phyloP scores from a whole-genome alignment of 2,888 invertebrate species.

The Pharmacophagus antenor region DNA sequence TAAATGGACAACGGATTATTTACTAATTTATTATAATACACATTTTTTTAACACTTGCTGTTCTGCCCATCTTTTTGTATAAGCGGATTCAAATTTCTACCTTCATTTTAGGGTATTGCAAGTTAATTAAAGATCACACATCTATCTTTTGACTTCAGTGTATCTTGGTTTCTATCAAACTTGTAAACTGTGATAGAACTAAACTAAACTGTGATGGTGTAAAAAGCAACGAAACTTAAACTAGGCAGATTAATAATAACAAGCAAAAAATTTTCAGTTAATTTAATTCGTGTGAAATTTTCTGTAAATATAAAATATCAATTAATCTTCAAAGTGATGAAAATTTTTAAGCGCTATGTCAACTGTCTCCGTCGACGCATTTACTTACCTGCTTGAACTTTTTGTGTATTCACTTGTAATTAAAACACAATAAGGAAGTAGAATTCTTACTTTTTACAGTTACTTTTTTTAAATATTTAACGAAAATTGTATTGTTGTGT shows the following conservation, averaged over 20 bases:
- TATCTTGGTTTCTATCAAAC: too few relatives aligned
- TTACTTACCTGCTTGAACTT: conserved; percentile 9
- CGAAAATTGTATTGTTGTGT: background rate
- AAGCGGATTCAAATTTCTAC: too few relatives aligned
- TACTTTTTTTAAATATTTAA: conserved; percentile 1
- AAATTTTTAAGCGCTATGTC: background rate
- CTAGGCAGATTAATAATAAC: too few relatives aligned
- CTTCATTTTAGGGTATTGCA: too few relatives aligned
- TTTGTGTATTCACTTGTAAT: conserved; percentile 8
- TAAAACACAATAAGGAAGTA: conserved; percentile 5
- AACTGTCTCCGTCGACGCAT: background rate
- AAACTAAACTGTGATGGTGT: too few relatives aligned
- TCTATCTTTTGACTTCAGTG: too few relatives aligned
- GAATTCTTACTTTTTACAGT: background rate
- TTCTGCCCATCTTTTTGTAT: background rate
- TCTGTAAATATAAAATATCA: background rate
- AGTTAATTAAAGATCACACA: too few relatives aligned
- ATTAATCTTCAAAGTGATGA: background rate
- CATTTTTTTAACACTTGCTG: background rate
- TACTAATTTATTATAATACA: conserved; percentile 7
- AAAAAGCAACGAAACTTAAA: too few relatives aligned
- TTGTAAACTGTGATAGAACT: too few relatives aligned
- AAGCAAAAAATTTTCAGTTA: too few relatives aligned
- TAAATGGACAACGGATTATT: conserved; percentile 33
- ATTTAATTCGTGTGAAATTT: background rate